Conservation (phyloP, 2,888 invertebrate species). For the Anthoptus insignis region DNA sequence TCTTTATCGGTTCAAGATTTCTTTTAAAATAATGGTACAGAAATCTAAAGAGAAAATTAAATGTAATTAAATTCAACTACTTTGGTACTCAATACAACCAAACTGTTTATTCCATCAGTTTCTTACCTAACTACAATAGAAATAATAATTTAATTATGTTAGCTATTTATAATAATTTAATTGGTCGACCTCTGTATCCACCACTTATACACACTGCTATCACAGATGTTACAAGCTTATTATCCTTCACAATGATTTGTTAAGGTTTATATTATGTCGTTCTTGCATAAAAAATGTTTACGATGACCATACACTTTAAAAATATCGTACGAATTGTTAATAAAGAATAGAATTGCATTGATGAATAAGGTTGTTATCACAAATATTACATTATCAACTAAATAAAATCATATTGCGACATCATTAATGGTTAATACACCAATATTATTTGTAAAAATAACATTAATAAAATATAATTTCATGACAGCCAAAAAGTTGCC, state of each 20-base stretch:
- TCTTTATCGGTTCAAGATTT: not conserved
- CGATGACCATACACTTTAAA: not conserved
- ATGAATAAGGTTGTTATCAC: conserved; percentile 12
- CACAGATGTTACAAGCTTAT: conserved; percentile 47
- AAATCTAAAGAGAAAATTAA: conserved; percentile 15
- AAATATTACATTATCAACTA: not conserved
- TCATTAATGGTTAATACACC: not conserved
- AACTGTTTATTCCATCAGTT: conserved; percentile 34
- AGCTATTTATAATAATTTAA: conserved; percentile 35
- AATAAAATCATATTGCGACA: not conserved
- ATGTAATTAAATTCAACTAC: conserved; percentile 13
- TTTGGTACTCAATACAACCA: conserved; percentile 38
- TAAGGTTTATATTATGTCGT: conserved; percentile 9
- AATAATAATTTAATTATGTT: conserved; percentile 38
- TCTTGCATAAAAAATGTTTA: not conserved
- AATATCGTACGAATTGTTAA: not conserved
- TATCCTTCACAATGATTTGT: conserved; percentile 33
- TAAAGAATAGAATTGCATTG: conserved; percentile 21
- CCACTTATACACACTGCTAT: conserved; percentile 45
- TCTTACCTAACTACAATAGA: conserved; percentile 27
- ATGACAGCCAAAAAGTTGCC: no score
- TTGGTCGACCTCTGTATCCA: conserved; percentile 44
- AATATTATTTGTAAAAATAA: no score
- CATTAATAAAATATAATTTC: no score
- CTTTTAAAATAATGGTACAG: not conserved